These are phyloP conservation scores for Myripristis jacobus DNA, from an alignment of 2,797 vertebrate genomes.

Conservation along the genomic window DNA sequence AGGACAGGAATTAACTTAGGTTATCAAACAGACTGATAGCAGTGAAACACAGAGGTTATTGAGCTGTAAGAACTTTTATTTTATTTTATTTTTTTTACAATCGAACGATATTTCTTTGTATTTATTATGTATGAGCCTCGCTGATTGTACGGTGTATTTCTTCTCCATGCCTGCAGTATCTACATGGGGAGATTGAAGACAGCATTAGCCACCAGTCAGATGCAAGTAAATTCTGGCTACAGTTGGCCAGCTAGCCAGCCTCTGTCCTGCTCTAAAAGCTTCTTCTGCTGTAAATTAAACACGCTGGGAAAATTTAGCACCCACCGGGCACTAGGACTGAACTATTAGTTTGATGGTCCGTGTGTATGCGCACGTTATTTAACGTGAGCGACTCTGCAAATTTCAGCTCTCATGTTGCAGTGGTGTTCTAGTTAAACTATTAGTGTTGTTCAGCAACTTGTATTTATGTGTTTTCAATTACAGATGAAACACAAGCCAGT, in stretches of 20 bases:
- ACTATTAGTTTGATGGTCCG: constrained; percentile 44
- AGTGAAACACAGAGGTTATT: neutral
- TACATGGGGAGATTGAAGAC: constrained; percentile 7
- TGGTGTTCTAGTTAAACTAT: constrained; percentile 23
- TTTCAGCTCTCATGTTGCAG: constrained; percentile 29
- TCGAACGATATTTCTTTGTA: neutral
- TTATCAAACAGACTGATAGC: no score
- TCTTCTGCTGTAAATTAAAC: constrained; percentile 40
- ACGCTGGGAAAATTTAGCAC: constrained; percentile 32
- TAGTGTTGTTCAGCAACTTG: constrained; percentile 39
- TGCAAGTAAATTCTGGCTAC: neutral
- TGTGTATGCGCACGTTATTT: constrained; percentile 40
- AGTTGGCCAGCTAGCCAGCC: constrained; percentile 25
- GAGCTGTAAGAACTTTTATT: neutral
- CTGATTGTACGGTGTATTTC: constrained; percentile 9
- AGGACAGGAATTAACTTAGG: no score
- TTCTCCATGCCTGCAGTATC: constrained; percentile 14
- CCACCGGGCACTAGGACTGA: constrained; percentile 27
- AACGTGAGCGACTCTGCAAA: constrained; percentile 22
- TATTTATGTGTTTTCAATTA: constrained; percentile 41
- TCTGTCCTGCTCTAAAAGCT: constrained; percentile 37
- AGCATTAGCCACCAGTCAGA: constrained; percentile 27
- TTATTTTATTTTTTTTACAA: no score
- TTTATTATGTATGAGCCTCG: constrained; percentile 19
- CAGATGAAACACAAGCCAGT: constrained; percentile 20